phyloP scores from a whole-genome alignment of 2,113 vertebrate species.

The Takifugu bimaculatus region DNA sequence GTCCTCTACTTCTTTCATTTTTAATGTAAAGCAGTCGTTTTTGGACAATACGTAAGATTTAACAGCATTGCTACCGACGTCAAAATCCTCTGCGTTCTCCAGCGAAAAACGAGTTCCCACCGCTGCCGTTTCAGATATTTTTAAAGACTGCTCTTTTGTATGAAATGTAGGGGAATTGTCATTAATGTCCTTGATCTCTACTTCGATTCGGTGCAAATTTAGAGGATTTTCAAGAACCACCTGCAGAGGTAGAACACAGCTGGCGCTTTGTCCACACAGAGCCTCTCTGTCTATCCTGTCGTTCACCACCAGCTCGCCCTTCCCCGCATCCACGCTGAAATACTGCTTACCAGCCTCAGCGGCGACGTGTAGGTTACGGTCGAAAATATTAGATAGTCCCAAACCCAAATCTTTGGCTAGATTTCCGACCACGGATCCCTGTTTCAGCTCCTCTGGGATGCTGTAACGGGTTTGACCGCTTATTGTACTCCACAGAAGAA shows the following conservation, averaged over 20 bases:
- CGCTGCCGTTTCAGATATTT: background rate
- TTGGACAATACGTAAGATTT: background rate
- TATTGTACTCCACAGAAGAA: background rate
- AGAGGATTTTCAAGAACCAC: background rate
- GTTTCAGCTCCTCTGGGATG: background rate
- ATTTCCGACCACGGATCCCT: background rate
- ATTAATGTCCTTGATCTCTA: background rate
- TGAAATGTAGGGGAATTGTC: background rate
- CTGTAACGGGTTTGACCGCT: background rate
- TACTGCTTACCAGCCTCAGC: background rate
- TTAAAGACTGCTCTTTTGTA: background rate
- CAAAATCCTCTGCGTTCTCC: background rate
- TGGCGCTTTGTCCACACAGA: background rate
- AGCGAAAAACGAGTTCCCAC: background rate
- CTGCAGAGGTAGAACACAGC: background rate
- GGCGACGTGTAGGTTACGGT: background rate
- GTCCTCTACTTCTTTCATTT: background rate
- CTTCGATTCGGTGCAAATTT: background rate
- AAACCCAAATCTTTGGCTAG: constrained; percentile 1
- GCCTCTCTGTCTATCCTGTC: constrained; percentile 1
- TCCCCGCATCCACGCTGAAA: background rate
- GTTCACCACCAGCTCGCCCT: too few relatives aligned
- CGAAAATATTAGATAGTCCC: background rate
- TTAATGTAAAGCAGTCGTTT: background rate
- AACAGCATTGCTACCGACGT: background rate